Evolutionary conservation across 2,888 invertebrate genomes (phyloP).

Genomic region (Diplolepis rosae): DNA sequence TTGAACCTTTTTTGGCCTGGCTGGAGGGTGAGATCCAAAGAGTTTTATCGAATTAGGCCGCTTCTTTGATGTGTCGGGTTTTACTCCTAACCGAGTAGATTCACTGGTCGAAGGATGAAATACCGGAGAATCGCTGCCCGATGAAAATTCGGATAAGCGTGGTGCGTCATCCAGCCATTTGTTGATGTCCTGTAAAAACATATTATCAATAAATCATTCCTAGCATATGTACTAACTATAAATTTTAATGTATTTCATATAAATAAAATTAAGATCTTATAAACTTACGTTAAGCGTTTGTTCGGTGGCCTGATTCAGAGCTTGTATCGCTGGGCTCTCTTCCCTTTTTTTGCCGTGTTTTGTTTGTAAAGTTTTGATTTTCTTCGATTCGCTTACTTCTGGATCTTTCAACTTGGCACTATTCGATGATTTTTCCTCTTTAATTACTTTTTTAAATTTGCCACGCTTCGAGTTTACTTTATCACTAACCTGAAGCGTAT

Average conservation of each 20-base stretch:
- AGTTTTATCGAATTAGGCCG: conserved; percentile 72
- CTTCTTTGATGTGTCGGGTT: conserved; percentile 75
- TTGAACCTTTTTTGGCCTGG: conserved; percentile 79
- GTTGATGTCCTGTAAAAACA: conserved; percentile 84
- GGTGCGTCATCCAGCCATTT: conserved; percentile 92
- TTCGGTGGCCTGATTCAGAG: conserved; percentile 82
- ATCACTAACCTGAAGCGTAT: conserved; percentile 64
- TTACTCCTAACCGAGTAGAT: conserved; percentile 78
- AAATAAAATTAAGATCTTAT: neutral
- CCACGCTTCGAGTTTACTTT: conserved; percentile 61
- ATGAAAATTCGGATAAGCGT: conserved; percentile 83
- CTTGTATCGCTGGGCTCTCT: conserved; percentile 78
- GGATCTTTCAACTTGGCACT: conserved; percentile 50
- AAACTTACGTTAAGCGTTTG: conserved; percentile 77
- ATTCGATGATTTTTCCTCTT: conserved; percentile 40
- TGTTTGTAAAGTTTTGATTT: conserved; percentile 58
- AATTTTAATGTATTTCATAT: neutral
- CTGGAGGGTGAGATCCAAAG: conserved; percentile 65
- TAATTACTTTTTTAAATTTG: conserved; percentile 61
- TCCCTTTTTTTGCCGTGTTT: conserved; percentile 67
- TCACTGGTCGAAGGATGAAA: conserved; percentile 63
- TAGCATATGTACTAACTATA: neutral
- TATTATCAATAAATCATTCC: neutral
- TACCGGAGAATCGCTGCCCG: conserved; percentile 84
- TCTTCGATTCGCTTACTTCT: conserved; percentile 60